These are phyloP conservation scores for Anoura caudifer DNA, from an alignment of 2,113 vertebrate genomes.

Conservation along the genomic window DNA sequence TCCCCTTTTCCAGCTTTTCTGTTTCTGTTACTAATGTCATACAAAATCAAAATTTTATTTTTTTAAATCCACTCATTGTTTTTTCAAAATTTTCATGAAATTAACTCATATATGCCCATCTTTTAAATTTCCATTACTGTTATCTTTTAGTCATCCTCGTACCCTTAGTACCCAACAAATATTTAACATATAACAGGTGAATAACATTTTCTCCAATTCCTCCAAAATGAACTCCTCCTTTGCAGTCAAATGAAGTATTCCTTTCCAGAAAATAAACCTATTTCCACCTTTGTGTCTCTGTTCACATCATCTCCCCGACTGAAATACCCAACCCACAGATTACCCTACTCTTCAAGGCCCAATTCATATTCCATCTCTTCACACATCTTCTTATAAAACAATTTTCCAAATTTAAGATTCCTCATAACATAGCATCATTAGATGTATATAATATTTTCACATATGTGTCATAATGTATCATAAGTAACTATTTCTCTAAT, in stretches of 20 bases:
- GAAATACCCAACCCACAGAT: neutral
- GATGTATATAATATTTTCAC: neutral
- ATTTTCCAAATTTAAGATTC: conserved; percentile 18
- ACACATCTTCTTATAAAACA: conserved; percentile 24
- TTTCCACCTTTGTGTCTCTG: neutral
- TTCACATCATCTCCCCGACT: neutral
- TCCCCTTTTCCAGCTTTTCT: neutral
- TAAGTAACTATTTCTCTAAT: conserved; percentile 23
- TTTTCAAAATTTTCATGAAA: neutral
- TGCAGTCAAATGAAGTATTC: neutral
- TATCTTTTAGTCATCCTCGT: neutral
- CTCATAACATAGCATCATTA: neutral
- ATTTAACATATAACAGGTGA: neutral
- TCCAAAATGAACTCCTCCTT: neutral
- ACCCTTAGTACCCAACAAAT: neutral
- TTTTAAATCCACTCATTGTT: neutral
- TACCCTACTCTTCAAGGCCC: neutral
- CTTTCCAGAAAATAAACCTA: neutral
- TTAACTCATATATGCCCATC: neutral
- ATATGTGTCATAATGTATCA: neutral
- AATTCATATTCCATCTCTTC: neutral
- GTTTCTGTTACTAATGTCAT: neutral
- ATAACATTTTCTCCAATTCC: neutral
- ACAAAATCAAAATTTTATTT: neutral
- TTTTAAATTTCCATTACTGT: neutral